Base-by-base conservation (phyloP, 2,888 invertebrate species). In the Ennomos erosarius region DNA sequence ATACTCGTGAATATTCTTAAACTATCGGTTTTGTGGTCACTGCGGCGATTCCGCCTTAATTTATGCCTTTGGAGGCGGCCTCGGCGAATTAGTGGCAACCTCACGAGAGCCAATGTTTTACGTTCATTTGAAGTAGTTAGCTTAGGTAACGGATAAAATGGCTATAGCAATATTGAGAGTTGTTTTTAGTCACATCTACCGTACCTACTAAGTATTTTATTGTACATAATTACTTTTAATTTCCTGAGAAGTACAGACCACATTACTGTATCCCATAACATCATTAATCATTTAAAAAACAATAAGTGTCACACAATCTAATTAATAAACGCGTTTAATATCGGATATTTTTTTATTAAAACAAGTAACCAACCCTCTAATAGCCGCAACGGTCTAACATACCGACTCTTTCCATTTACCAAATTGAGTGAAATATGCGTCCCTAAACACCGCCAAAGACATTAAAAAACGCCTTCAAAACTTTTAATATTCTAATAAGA, bases 401-500 rank as follows among this genome's bases (percentile, higher is more conserved):
- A 78, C 80, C 77, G 62, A 76, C 71, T 65, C 76, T 69, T 75
- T 88, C 88, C 91, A 90, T 90, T 91, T 90, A 88, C 76, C 71
- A 90, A 90, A 90, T 91, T 90, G 89, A 88, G 84, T 91, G 87
- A 91, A 90, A 87, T 90, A 92, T 87, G 77, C 82, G 81, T 88
- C 89, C 89, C 90, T 78, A 80, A 60, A 58, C 65, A 87, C 82
- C 84, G 76, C 85, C 80, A 84, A 84, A 83, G 89, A 91, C 91
- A 91, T 91, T 90, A 90, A 89, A 90, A 88, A 87, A 85, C 79
- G 84, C 86, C 87, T 82, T 75, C 81, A 73, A 78, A 90, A 91
- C 88, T 92, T 92, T 92, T 91, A 92, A 92, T 91, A 89, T 89
- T 83, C 80, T 90, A 89, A 90, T 91, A 91, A 90, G 91, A 89